Percentiles rank a stretch among this genome's conserved stretches.
Evolutionary conservation across 1,140 invertebrate genomes (phyloP).

Genomic region (Lepidurus couesii): DNA sequence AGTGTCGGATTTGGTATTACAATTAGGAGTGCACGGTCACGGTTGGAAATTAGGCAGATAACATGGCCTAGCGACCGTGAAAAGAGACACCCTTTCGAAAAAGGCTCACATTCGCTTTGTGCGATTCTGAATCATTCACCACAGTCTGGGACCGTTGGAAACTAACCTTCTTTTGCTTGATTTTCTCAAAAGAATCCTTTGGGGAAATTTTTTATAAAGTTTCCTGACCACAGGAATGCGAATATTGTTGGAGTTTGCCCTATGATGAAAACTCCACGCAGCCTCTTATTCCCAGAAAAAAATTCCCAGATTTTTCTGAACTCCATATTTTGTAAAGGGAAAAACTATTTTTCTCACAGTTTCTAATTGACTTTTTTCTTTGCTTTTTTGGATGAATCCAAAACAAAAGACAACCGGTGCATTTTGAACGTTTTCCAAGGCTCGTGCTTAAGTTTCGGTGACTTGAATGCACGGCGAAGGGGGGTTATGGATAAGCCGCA

Average conservation of each 20-base stretch:
- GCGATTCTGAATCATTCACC: not conserved
- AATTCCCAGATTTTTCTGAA: not conserved
- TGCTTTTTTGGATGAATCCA: not conserved
- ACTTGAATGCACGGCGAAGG: not conserved
- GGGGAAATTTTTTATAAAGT: not conserved
- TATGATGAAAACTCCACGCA: not conserved
- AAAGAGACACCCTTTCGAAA: not conserved
- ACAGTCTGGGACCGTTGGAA: not conserved
- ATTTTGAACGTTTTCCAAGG: not conserved
- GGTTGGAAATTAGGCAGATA: conserved; percentile 10
- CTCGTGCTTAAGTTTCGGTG: conserved; percentile 2
- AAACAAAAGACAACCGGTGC: not conserved
- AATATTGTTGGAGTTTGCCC: not conserved
- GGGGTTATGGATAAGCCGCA: not conserved
- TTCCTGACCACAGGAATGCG: not conserved
- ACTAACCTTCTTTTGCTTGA: not conserved
- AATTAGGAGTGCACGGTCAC: conserved; percentile 1
- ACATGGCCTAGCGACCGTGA: not conserved
- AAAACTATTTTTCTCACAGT: conserved; percentile 1
- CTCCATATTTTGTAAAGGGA: not conserved
- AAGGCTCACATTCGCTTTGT: conserved; percentile 7
- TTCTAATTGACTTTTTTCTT: not conserved
- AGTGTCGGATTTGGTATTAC: not conserved
- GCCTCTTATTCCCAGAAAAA: not conserved
- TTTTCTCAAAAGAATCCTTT: not conserved